Conservation (phyloP, 2,797 vertebrate genomes). For the Capromys pilorides region DNA sequence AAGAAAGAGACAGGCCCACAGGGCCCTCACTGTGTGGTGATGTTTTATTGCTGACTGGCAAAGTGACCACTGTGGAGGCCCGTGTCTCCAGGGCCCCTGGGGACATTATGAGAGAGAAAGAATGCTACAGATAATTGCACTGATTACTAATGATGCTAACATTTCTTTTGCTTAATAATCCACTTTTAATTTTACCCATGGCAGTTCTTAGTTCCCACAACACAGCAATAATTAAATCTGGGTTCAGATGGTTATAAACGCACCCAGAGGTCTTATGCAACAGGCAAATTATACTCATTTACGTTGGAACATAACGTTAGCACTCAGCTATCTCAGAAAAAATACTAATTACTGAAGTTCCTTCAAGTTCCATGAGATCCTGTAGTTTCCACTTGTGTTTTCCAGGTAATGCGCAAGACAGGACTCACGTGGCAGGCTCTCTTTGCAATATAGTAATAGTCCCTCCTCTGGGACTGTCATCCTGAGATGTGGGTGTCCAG, state of each 20-base stretch:
- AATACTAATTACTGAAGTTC: slow-evolving; percentile 17
- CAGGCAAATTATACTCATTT: slow-evolving; percentile 60
- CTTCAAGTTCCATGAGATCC: not conserved
- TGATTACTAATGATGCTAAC: slow-evolving; percentile 63
- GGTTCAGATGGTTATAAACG: slow-evolving; percentile 64
- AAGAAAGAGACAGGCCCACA: not conserved
- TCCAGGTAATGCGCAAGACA: not conserved
- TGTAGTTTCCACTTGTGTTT: not conserved
- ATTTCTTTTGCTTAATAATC: slow-evolving; percentile 72
- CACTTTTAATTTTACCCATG: slow-evolving; percentile 68
- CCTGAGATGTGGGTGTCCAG: not conserved
- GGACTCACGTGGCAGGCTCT: not conserved
- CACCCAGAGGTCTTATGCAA: slow-evolving; percentile 66
- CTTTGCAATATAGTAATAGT: accelerated
- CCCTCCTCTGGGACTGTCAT: not conserved
- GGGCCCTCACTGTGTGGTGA: not conserved
- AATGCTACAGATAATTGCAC: not conserved
- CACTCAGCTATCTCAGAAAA: slow-evolving; percentile 41
- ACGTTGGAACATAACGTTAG: slow-evolving; percentile 54
- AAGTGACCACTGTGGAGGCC: not conserved
- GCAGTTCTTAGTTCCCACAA: slow-evolving; percentile 67
- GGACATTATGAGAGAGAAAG: not conserved
- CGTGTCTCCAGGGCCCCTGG: not conserved
- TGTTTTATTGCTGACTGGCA: not conserved
- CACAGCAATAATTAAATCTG: slow-evolving; percentile 68